Conservation (phyloP, 2,888 invertebrate species). For the Pinctada fucata region DNA sequence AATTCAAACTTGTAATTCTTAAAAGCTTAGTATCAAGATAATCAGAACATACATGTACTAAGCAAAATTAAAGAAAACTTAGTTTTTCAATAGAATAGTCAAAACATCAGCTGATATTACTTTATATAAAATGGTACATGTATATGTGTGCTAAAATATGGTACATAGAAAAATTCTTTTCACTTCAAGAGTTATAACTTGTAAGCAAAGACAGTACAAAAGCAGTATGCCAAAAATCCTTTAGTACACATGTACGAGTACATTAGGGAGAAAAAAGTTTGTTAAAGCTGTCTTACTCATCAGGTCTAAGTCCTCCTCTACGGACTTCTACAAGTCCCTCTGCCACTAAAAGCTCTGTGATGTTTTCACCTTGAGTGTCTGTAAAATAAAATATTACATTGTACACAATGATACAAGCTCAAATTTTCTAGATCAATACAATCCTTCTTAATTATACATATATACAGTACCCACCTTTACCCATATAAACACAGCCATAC, state of each 20-base stretch:
- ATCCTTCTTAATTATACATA: too few relatives aligned
- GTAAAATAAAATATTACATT: constrained; percentile 31
- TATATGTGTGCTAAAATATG: too few relatives aligned
- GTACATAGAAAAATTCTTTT: too few relatives aligned
- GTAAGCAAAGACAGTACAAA: too few relatives aligned
- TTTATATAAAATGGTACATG: too few relatives aligned
- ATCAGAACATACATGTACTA: neutral
- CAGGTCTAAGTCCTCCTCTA: constrained; percentile 73
- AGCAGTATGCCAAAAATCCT: too few relatives aligned
- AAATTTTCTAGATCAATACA: neutral
- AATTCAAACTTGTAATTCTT: neutral
- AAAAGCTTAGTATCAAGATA: neutral
- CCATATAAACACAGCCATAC: constrained; percentile 91
- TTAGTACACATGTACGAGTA: too few relatives aligned
- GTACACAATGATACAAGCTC: neutral
- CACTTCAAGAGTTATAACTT: too few relatives aligned
- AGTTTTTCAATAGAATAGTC: too few relatives aligned
- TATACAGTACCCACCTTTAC: constrained; percentile 82
- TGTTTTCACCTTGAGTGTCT: constrained; percentile 88
- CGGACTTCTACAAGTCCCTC: constrained; percentile 92
- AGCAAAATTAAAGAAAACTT: too few relatives aligned
- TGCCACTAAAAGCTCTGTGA: constrained; percentile 90
- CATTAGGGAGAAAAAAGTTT: too few relatives aligned
- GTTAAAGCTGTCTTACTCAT: constrained; percentile 78
- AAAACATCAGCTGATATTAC: too few relatives aligned